These are phyloP conservation scores for Girardia tigrina DNA, from an alignment of 2,888 invertebrate genomes.

Conservation along the genomic window DNA sequence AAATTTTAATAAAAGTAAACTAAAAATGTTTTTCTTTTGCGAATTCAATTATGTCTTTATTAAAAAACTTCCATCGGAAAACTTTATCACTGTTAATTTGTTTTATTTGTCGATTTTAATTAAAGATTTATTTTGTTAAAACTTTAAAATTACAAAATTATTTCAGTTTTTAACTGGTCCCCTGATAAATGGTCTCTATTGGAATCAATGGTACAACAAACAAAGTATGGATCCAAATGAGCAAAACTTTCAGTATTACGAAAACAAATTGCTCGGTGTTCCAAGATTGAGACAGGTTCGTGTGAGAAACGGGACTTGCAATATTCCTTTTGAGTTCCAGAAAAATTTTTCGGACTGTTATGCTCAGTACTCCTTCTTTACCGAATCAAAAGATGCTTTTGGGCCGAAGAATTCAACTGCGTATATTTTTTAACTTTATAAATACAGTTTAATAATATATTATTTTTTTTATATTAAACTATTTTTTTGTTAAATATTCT, in stretches of 20 bases:
- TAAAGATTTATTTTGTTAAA: too few species aligned
- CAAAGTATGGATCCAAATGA: conserved; percentile 41
- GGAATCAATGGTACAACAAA: conserved; percentile 54
- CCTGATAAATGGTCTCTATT: conserved; percentile 55
- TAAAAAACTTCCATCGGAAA: too few species aligned
- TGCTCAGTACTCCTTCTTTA: conserved; percentile 53
- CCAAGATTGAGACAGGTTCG: conserved; percentile 55
- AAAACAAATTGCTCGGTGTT: conserved; percentile 57
- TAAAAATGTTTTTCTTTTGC: too few species aligned
- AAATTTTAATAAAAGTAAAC: too few species aligned
- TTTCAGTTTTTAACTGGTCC: conserved; percentile 52
- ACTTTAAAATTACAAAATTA: too few species aligned
- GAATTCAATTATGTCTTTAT: too few species aligned
- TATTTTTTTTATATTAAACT: too few species aligned
- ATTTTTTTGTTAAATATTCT: too few species aligned
- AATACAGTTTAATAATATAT: too few species aligned
- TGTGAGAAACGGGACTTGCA: conserved; percentile 37
- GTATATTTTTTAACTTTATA: too few species aligned
- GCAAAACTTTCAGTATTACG: conserved; percentile 52
- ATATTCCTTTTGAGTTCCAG: conserved; percentile 52
- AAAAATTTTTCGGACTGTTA: conserved; percentile 58
- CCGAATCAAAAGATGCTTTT: conserved; percentile 55
- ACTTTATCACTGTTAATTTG: too few species aligned
- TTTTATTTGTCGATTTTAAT: too few species aligned
- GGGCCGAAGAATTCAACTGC: conserved; percentile 44